These are phyloP conservation scores for Carlito syrichta DNA, from an alignment of 2,113 vertebrate species.

Conservation along the genomic window DNA sequence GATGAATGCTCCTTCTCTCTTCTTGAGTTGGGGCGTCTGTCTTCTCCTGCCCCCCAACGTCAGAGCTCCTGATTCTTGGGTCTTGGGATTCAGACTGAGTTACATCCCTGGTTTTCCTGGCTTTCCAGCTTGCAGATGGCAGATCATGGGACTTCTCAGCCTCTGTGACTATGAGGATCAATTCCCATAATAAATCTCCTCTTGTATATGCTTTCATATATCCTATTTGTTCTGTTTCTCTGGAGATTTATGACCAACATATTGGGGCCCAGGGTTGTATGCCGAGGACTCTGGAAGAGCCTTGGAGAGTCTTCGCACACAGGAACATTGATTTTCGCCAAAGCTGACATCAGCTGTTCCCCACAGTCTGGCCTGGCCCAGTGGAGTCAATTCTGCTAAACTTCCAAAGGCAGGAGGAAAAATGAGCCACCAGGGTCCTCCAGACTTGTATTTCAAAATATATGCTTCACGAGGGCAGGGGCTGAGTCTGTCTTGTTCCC, in stretches of 20 bases:
- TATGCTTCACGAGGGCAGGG: background rate
- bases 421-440: background rate
- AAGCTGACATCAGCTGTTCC: background rate
- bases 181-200: background rate
- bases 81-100: background rate
- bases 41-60: background rate
- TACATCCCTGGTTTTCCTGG: background rate
- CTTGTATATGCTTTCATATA: background rate
- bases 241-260: background rate
- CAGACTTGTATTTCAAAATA: background rate
- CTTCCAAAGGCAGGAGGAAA: background rate
- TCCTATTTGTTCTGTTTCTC: background rate
- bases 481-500: background rate
- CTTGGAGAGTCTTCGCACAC: background rate
- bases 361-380: background rate
- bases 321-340: background rate
- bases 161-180: accelerated
- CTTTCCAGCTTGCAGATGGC: background rate
- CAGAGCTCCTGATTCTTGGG: background rate
- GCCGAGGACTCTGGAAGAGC: background rate
- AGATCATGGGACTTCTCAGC: background rate
- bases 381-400: background rate
- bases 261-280: background rate
- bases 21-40: accelerated
- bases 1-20: background rate